Evolutionary conservation across 2,888 invertebrate genomes (phyloP).

Genomic region (Eilema griseolum): DNA sequence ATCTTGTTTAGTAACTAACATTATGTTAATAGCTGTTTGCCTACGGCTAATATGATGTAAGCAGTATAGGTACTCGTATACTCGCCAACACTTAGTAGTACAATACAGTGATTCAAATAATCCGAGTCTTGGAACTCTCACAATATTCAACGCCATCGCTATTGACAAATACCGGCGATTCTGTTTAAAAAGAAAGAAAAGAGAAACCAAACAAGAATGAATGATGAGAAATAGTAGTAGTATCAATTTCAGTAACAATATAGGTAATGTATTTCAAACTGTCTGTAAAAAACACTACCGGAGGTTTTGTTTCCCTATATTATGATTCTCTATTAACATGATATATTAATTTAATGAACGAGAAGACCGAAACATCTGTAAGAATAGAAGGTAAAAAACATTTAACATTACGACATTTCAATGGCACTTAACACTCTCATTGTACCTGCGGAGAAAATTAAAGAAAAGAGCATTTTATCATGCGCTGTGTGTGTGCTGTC

Average conservation of each 20-base stretch:
- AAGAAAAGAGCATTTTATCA: background rate
- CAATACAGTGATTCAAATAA: background rate
- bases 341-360: no score
- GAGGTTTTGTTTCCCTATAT: no score
- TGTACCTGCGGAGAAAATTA: background rate
- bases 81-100: background rate
- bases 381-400: no score
- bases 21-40: background rate
- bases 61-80: background rate
- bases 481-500: background rate
- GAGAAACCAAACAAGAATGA: background rate
- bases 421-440: no score
- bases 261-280: background rate
- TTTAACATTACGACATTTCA: no score
- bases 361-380: no score
- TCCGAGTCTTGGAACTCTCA: background rate
- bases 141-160: background rate
- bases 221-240: no score
- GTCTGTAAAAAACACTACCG: background rate
- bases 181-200: background rate
- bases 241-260: background rate
- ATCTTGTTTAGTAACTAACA: background rate
- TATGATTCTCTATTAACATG: no score
- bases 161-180: background rate
- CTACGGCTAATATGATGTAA: no score